Base-by-base conservation (phyloP, 2,888 invertebrate genomes). In the Tethea ocularis region DNA sequence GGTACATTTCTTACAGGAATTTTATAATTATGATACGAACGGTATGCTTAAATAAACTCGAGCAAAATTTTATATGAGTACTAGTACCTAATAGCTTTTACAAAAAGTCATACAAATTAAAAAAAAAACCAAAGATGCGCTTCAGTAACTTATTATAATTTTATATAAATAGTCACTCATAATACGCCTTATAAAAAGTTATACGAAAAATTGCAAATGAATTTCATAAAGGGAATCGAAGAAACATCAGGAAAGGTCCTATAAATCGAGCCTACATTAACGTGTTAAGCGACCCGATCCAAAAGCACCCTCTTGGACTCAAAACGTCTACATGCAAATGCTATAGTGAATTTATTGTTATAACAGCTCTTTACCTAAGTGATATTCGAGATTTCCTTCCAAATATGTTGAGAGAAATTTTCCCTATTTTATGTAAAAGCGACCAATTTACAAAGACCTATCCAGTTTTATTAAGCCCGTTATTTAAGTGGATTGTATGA, bases 341-440 rank as follows among this genome's bases (percentile, higher is more conserved):
- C 80, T 85, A 87, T 86, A 80, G 82, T 69, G 78, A 87, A 91
- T 91, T 91, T 91, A 91, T 91, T 87, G 89, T 89, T 88, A 88
- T 88, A 86, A 84, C 83, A 84, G 82, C 82, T 84, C 85, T 83
- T 81, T 75, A 69, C 83, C 84, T 90, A 91, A 91, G 91, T 91
- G 90, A 90, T 89, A 89, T 89, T 87, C 86, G 81, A 85, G 88
- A 89, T 87, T 86, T 87, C 79, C 80, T 80, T 74, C 75, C 67
- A 77, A 83, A 87, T 87, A 87, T 86, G 86, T 85, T 84, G 69
- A 74, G 64, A 46, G 77, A 74, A 72, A 69, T 78, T 86, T 83
- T 81, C 83, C 82, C 80, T 82, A 79, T 38, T 38, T 38, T 38
- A 38, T 38, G 38, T 83, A 81, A 82, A 72, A 77, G 75, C 71